These are phyloP conservation scores for Epiblema foenella DNA, from an alignment of 2,888 invertebrate genomes.

Conservation along the genomic window DNA sequence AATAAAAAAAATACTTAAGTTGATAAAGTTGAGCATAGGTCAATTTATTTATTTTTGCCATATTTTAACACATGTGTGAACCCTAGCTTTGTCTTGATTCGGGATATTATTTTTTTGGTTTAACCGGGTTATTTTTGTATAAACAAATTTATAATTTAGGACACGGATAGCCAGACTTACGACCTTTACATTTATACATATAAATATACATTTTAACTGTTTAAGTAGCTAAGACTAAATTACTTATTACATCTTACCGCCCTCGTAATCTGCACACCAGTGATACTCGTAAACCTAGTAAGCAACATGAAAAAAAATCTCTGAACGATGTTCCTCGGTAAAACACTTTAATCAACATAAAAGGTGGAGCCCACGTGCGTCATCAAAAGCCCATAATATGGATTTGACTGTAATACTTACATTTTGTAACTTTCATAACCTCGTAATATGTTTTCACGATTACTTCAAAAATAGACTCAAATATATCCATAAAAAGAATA, in stretches of 20 bases:
- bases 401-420: slow-evolving; percentile 50
- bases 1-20: too few species aligned
- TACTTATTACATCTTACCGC: neutral
- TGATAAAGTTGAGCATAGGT: too few species aligned
- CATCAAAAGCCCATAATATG: slow-evolving; percentile 45
- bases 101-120: too few species aligned
- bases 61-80: too few species aligned
- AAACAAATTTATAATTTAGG: too few species aligned
- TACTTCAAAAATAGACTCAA: neutral
- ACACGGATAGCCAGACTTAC: too few species aligned
- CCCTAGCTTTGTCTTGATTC: too few species aligned
- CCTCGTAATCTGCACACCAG: neutral
- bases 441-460: neutral
- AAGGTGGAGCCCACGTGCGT: slow-evolving; percentile 54
- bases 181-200: too few species aligned
- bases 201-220: too few species aligned
- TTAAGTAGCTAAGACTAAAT: too few species aligned
- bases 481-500: neutral
- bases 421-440: slow-evolving; percentile 21
- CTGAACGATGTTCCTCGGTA: slow-evolving; percentile 26
- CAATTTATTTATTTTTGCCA: too few species aligned
- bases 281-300: slow-evolving; percentile 2
- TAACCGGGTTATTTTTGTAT: too few species aligned
- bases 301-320: slow-evolving; percentile 5
- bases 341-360: slow-evolving; percentile 63